Conservation (phyloP, 2,113 vertebrate species). For the Nannobrachium achirus region DNA sequence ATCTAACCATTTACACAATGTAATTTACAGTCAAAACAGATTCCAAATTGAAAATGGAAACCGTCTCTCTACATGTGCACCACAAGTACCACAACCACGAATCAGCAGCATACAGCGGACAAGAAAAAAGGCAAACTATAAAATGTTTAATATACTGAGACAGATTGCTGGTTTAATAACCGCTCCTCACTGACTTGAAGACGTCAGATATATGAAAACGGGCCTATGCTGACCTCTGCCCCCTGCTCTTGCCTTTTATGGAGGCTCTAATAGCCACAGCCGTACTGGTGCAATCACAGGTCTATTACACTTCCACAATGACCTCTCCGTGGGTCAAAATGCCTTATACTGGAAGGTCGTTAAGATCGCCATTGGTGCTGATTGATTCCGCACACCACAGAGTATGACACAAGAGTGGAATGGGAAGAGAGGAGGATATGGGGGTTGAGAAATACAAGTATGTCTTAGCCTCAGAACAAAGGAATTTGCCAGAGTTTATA, state of each 20-base stretch:
- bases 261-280: constrained; percentile 23
- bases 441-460: not conserved
- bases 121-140: too few relatives aligned
- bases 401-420: not conserved
- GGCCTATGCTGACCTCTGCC: constrained; percentile 18
- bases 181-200: not conserved
- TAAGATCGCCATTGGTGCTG: not conserved
- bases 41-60: too few relatives aligned
- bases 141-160: too few relatives aligned
- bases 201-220: constrained; percentile 6
- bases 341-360: not conserved
- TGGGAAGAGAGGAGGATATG: not conserved
- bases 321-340: constrained; percentile 12
- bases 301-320: constrained; percentile 17
- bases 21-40: too few relatives aligned
- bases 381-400: constrained; percentile 1
- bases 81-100: too few relatives aligned
- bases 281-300: constrained; percentile 29
- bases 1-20: too few relatives aligned
- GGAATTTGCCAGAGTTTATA: not conserved
- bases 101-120: too few relatives aligned
- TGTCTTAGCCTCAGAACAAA: not conserved
- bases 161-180: too few relatives aligned
- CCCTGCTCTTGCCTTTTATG: constrained; percentile 16
- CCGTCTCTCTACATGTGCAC: too few relatives aligned